Percentiles rank a stretch among this genome's conserved stretches.
These are phyloP conservation scores for Schizotus pectinicornis DNA, from an alignment of 2,888 invertebrate genomes.

Conservation along the genomic window DNA sequence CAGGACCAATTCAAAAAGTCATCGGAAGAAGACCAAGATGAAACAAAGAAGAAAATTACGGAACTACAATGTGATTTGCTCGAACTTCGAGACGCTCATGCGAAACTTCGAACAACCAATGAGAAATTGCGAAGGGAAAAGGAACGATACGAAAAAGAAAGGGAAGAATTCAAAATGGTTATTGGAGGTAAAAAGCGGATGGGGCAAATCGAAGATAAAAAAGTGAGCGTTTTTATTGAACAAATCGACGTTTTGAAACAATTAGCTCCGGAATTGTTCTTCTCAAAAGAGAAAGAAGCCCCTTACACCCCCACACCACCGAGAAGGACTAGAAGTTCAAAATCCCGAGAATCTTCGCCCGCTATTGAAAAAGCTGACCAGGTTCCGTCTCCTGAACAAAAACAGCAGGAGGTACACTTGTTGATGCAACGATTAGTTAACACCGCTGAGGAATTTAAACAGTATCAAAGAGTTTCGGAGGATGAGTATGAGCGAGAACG, in stretches of 20 bases:
- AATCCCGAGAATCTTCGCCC: constrained; percentile 65
- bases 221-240: constrained; percentile 74
- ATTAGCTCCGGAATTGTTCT: constrained; percentile 73
- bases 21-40: constrained; percentile 88
- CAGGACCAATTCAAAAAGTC: constrained; percentile 84
- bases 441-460: constrained; percentile 70
- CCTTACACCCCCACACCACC: constrained; percentile 74
- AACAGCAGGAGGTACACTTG: constrained; percentile 51
- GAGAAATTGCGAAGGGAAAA: constrained; percentile 89
- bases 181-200: constrained; percentile 60
- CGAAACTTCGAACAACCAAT: constrained; percentile 87
- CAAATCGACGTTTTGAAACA: constrained; percentile 78
- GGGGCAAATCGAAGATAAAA: constrained; percentile 74
- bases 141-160: constrained; percentile 82
- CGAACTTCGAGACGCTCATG: constrained; percentile 89
- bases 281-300: constrained; percentile 59
- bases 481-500: constrained; percentile 63
- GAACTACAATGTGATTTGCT: constrained; percentile 87
- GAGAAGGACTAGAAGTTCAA: constrained; percentile 68
- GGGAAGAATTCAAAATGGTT: constrained; percentile 65
- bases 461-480: constrained; percentile 60
- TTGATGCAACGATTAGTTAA: constrained; percentile 71
- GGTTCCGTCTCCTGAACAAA: constrained; percentile 54
- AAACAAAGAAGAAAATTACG: constrained; percentile 81
- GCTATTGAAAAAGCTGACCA: constrained; percentile 53